Percentiles rank a stretch among this genome's conserved stretches.
phyloP scores from a whole-genome alignment of 2,888 invertebrate genomes.

The Epiblema foenella region DNA sequence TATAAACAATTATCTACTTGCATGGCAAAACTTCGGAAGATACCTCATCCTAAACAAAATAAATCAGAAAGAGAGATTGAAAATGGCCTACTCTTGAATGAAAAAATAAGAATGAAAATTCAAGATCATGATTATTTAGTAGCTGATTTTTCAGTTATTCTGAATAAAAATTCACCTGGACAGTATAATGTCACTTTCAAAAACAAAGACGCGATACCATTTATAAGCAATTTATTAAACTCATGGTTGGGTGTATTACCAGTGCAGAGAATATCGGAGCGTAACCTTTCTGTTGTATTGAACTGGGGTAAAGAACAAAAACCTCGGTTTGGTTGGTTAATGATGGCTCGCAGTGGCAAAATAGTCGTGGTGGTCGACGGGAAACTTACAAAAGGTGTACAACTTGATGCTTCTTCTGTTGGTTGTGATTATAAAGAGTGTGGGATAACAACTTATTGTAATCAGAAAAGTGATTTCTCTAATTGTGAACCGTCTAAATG shows the following conservation, averaged over 20 bases:
- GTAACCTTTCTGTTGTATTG: conserved; percentile 59
- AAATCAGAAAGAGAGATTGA: conserved; percentile 50
- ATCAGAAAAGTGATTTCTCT: conserved; percentile 49
- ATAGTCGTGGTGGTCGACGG: conserved; percentile 59
- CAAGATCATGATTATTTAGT: conserved; percentile 49
- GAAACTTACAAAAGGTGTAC: conserved; percentile 51
- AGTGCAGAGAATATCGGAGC: conserved; percentile 56
- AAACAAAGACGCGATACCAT: conserved; percentile 60
- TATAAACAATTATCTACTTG: conserved; percentile 50
- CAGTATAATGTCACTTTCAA: conserved; percentile 60
- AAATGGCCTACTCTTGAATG: conserved; percentile 59
- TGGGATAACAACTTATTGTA: conserved; percentile 57
- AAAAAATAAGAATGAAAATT: conserved; percentile 52
- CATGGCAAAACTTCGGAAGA: conserved; percentile 42
- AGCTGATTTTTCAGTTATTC: conserved; percentile 49
- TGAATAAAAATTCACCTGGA: conserved; percentile 61
- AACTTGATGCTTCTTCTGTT: conserved; percentile 38
- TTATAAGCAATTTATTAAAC: conserved; percentile 58
- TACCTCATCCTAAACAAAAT: conserved; percentile 44
- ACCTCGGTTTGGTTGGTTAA: conserved; percentile 57
- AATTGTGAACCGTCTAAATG: conserved; percentile 57
- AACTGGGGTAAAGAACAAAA: conserved; percentile 50
- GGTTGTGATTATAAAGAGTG: conserved; percentile 51
- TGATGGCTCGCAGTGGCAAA: conserved; percentile 65
- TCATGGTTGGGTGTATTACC: conserved; percentile 55